phyloP scores from a whole-genome alignment of 2,888 invertebrate genomes.

The Leptopilina drosophilae region DNA sequence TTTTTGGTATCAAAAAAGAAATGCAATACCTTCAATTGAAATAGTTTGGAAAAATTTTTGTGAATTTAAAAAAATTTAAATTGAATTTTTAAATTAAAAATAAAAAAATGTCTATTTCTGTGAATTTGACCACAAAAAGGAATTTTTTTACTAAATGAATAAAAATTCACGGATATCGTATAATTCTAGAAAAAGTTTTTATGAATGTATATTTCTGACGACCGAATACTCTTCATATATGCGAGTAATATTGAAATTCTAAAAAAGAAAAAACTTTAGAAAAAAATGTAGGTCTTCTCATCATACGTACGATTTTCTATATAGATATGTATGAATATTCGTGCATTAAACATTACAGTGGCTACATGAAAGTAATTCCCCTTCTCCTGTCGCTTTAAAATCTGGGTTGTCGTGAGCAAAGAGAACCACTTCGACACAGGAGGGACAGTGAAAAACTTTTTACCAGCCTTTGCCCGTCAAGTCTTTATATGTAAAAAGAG shows the following conservation, averaged over 20 bases:
- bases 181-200: no score
- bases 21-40: no score
- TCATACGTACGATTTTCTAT: neutral
- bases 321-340: neutral
- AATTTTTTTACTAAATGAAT: no score
- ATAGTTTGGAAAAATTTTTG: no score
- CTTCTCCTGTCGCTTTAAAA: constrained; percentile 5
- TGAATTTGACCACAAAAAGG: no score
- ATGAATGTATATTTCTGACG: neutral
- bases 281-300: constrained; percentile 22
- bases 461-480: constrained; percentile 1
- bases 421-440: constrained; percentile 29
- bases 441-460: constrained; percentile 23
- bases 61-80: no score
- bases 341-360: constrained; percentile 1
- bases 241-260: neutral
- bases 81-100: no score
- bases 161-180: no score
- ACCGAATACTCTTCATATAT: neutral
- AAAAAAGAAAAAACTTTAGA: neutral
- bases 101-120: no score
- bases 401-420: constrained; percentile 19
- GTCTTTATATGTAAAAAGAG: neutral
- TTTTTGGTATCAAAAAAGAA: no score
- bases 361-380: constrained; percentile 17